Conservation (phyloP, 2,888 invertebrate species). For the Phengaris arion region DNA sequence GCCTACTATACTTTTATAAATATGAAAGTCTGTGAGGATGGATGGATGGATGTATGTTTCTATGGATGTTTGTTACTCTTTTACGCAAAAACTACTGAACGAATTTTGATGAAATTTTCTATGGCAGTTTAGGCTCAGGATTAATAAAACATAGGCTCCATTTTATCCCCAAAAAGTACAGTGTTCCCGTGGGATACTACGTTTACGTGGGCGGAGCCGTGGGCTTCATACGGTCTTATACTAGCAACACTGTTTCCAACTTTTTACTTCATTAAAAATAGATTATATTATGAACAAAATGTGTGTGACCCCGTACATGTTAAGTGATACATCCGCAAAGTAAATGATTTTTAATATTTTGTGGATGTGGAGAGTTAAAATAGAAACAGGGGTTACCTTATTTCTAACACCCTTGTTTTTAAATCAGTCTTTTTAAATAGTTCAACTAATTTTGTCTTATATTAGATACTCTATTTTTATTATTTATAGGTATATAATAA, state of each 20-base stretch:
- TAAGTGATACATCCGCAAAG: conserved; percentile 72
- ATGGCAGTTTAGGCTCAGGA: too few relatives aligned
- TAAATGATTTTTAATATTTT: conserved; percentile 78
- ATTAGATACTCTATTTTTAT: background rate
- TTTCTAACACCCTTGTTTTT: conserved; percentile 46
- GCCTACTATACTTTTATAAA: too few relatives aligned
- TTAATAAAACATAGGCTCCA: too few relatives aligned
- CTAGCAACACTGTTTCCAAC: background rate
- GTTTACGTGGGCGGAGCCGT: too few relatives aligned
- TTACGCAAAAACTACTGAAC: too few relatives aligned
- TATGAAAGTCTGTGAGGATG: too few relatives aligned
- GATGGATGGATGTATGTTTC: too few relatives aligned
- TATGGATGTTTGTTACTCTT: too few relatives aligned
- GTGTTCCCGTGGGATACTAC: too few relatives aligned
- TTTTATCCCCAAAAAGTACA: too few relatives aligned
- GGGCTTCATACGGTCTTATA: too few relatives aligned
- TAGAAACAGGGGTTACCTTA: conserved; percentile 57
- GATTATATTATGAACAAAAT: conserved; percentile 43
- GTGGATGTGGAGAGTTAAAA: conserved; percentile 67
- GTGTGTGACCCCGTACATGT: conserved; percentile 52
- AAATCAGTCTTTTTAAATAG: conserved; percentile 42
- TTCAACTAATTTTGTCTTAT: conserved; percentile 32
- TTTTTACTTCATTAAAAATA: conserved; percentile 54
- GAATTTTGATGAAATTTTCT: too few relatives aligned
- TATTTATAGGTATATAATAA: background rate